Conservation (phyloP, 2,797 vertebrate species). For the Petrocephalus schoutedeni region DNA sequence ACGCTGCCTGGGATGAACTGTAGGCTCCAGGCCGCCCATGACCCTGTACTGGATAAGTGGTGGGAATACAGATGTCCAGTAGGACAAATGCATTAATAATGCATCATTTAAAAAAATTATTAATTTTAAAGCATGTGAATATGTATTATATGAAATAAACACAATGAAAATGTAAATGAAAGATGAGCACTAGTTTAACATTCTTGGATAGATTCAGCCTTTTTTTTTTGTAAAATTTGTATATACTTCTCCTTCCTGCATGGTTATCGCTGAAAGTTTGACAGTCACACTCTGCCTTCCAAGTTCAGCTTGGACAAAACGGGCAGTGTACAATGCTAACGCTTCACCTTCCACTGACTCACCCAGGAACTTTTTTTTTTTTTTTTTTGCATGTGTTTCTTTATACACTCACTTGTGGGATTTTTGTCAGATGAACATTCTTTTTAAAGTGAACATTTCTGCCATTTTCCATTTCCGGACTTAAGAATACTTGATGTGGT, state of each 20-base stretch:
- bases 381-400: background rate
- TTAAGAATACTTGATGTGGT: background rate
- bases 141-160: background rate
- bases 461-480: background rate
- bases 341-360: background rate
- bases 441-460: background rate
- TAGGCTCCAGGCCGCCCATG: background rate
- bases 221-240: background rate
- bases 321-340: background rate
- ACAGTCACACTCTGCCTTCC: background rate
- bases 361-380: background rate
- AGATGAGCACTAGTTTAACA: background rate
- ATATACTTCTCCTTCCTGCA: background rate
- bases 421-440: background rate
- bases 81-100: background rate
- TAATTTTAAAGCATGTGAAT: background rate
- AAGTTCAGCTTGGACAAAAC: background rate
- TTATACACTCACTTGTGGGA: background rate
- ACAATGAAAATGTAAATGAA: background rate
- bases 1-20: background rate
- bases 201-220: background rate
- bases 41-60: background rate
- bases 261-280: background rate
- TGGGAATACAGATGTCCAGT: background rate
- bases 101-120: background rate